These are phyloP conservation scores for Helarctos malayanus DNA, from an alignment of 2,797 vertebrate genomes.

Conservation along the genomic window DNA sequence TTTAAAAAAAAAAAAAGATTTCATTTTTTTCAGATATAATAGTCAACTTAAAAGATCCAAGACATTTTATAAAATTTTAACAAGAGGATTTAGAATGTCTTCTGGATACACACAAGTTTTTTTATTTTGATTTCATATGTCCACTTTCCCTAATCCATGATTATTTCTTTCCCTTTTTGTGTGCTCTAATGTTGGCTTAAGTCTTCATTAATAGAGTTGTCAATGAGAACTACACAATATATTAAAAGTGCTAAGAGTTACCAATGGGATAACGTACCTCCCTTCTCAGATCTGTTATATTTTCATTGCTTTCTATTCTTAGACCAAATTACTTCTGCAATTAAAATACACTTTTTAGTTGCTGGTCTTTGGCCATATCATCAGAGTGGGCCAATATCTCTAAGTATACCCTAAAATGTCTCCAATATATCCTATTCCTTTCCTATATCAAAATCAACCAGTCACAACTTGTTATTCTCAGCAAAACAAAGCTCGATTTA, in stretches of 20 bases:
- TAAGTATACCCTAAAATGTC: background rate
- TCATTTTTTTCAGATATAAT: background rate
- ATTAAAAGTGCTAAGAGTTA: background rate
- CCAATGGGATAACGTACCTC: background rate
- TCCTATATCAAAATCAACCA: background rate
- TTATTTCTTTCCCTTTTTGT: background rate
- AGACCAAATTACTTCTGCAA: background rate
- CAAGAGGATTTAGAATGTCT: slow-evolving; percentile 27
- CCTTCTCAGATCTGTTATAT: background rate
- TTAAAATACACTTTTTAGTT: background rate
- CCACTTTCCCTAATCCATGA: background rate
- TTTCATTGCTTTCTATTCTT: background rate
- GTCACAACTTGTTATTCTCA: background rate
- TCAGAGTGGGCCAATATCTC: background rate
- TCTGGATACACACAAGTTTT: background rate
- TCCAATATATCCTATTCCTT: background rate
- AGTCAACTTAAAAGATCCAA: slow-evolving; percentile 2
- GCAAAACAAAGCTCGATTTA: background rate
- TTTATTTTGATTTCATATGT: background rate
- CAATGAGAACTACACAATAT: background rate
- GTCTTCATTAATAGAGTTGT: background rate
- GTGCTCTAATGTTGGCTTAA: background rate
- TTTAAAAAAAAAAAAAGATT: too few relatives aligned
- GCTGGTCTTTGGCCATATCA: background rate
- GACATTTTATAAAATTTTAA: background rate